These are phyloP conservation scores for Sorex maritimensis DNA, from an alignment of 2,797 vertebrate species.

Conservation along the genomic window DNA sequence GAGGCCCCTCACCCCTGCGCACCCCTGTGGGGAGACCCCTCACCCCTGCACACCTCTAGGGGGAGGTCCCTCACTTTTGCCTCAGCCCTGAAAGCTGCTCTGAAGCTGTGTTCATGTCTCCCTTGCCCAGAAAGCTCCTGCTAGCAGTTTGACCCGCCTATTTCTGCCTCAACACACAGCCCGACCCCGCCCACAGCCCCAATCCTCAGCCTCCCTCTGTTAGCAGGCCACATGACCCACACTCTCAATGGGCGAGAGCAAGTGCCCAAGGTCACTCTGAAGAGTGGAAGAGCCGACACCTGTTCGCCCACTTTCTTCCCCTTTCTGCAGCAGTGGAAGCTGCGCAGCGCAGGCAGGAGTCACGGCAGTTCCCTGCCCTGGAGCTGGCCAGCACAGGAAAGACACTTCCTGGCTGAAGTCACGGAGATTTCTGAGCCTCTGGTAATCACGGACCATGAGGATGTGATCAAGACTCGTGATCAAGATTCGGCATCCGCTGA, in stretches of 20 bases:
- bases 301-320: neutral
- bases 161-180: too few relatives aligned
- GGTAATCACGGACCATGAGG: neutral
- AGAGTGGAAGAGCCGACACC: neutral
- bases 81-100: too few relatives aligned
- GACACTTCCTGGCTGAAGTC: too few relatives aligned
- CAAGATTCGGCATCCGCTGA: slow-evolving; percentile 16
- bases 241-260: rapidly evolving
- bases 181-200: too few relatives aligned
- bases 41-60: too few relatives aligned
- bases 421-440: neutral
- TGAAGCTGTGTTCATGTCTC: too few relatives aligned
- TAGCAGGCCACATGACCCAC: neutral
- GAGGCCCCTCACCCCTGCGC: too few relatives aligned
- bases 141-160: too few relatives aligned
- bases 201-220: neutral
- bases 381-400: neutral
- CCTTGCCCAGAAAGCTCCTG: too few relatives aligned
- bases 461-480: neutral
- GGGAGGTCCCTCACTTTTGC: too few relatives aligned
- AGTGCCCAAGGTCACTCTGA: neutral
- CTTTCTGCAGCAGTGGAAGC: neutral
- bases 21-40: too few relatives aligned
- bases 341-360: too few relatives aligned
- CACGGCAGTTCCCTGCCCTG: neutral